Conservation (phyloP, 2,888 invertebrate species). For the Salpingus planirostris region DNA sequence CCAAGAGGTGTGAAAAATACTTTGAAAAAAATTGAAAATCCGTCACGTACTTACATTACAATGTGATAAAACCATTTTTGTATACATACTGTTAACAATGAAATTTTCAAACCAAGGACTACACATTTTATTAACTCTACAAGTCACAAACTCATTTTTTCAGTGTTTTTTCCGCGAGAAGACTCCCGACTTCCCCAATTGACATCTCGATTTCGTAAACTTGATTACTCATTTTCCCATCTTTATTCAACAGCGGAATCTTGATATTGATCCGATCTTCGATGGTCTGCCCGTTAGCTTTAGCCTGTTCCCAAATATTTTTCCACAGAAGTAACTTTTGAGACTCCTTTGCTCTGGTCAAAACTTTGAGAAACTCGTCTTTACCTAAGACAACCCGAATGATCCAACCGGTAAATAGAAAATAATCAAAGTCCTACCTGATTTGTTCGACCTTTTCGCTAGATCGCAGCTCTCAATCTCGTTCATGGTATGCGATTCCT, state of each 20-base stretch:
- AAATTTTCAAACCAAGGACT: slow-evolving; percentile 19
- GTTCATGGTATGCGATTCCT: slow-evolving; percentile 22
- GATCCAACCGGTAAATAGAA: not conserved
- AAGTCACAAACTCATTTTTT: no score
- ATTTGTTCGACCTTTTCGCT: no score
- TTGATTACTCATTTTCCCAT: slow-evolving; percentile 19
- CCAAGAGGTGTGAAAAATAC: slow-evolving; percentile 11
- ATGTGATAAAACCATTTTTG: slow-evolving; percentile 38
- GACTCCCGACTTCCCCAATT: slow-evolving; percentile 32
- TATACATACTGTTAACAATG: slow-evolving; percentile 36
- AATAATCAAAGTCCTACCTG: no score
- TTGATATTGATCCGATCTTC: slow-evolving; percentile 36
- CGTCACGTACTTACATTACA: slow-evolving; percentile 36
- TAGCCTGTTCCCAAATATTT: slow-evolving; percentile 35
- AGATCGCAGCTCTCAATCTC: no score
- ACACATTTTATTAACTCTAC: slow-evolving; percentile 1
- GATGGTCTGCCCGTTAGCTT: slow-evolving; percentile 31
- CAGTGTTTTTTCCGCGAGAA: no score
- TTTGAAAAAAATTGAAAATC: slow-evolving; percentile 27
- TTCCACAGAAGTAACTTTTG: slow-evolving; percentile 33
- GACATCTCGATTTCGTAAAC: slow-evolving; percentile 31
- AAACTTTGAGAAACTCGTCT: slow-evolving; percentile 29
- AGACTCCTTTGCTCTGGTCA: slow-evolving; percentile 30
- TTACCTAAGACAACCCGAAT: slow-evolving; percentile 33
- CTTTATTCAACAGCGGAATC: slow-evolving; percentile 26